Base-by-base conservation (phyloP, 2,888 invertebrate species). In the Boloria euphrosyne region DNA sequence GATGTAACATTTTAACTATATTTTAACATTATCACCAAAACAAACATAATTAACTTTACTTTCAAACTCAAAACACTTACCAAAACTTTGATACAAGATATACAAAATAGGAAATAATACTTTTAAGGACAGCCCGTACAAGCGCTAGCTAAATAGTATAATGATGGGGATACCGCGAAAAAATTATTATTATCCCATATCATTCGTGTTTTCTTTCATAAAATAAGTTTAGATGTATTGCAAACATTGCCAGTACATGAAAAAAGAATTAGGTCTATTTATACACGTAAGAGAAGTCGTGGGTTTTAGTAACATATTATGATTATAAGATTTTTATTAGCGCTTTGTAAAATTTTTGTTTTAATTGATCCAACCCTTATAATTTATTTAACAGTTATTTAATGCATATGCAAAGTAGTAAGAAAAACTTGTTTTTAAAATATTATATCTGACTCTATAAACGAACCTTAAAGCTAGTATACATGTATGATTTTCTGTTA, bases 81-180 rank as follows among this genome's bases (percentile, higher is more conserved):
- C 72, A 58, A 66, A 67, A 47, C 61, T 46, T 66, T 61, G 50
- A 51, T 50, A 50, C 49, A 57, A 62, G 46, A 17, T 51, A 57
- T 51, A 66, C 62, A 66, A 44, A 57, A 57, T 62, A 66, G 49
- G 57, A 66, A 68, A 66, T 67, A 62, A 72, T 68, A 68, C 57
- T 55, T 27, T 16, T 44, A 57, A 50, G 44, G 50, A 44, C 27
- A 13, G 63, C 16, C 63, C 57, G 44, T 13, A 57, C 57, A 51
- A 63, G 50, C 50, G 57, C 50, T 51, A 57, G 57, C 63, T 63
- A 44, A 66, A 66, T 66, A 60, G 68, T 71, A 73, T 71, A 73
- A 71, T 73, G 74, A 72, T 75, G 73, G 80, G 77, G 79, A 79
- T 79, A 76, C 79, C 78, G 79, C 75, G 73, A 77, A 80, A 80